Evolutionary conservation across 2,888 invertebrate genomes (phyloP), one percentile per base, ranked within the genome.

Genomic region (Eudemis profundana): DNA sequence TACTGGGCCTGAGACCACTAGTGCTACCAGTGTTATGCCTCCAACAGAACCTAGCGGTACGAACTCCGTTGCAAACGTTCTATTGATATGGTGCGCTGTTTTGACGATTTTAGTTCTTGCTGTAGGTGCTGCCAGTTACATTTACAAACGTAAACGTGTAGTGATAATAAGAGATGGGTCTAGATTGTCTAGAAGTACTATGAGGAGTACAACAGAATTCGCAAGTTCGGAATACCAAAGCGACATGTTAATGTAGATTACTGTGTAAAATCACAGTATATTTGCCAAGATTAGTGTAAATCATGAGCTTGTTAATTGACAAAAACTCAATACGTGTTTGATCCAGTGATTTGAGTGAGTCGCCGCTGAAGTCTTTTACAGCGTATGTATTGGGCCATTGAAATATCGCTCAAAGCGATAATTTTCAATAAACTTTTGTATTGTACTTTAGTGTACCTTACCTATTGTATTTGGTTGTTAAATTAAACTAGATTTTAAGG

Each of bases 141-240:
- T 69, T 12, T 74, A 70, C 56, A 73, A 62, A 61, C 68, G 68
- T 12, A 68, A 61, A 46, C 27, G 36, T 0, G 4, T 66, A 21
- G 69, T 70, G 14, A 65, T 74, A 19, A 69, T 70, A 47, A 75
- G 72, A 53, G 75, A 77, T 8, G n/a, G n/a, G n/a, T 8, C 33
- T 12, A 33, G 33, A n/a, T n/a, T n/a, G 5, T 74, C 80, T 1
- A 78, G 77, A 12, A 69, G 69, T 78, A n/a, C n/a, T n/a, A 77
- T 81, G 38, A 73, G 79, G 38, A 81, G 74, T 64, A 84, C 86
- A 4, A 62, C 84, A 14, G 79, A 83, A 63, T 68, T 81, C 4
- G 74, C 72, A 17, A 74, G 74, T 17, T 75, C 85, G n/a, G 85
- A 86, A 15, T 78, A 77, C 64, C 70, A 75, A 36, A 74, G 62